A percentile compares a stretch with the other conserved stretches of the same genome.
Evolutionary conservation across 2,888 invertebrate species (phyloP).

Genomic region (Eilema depressum): DNA sequence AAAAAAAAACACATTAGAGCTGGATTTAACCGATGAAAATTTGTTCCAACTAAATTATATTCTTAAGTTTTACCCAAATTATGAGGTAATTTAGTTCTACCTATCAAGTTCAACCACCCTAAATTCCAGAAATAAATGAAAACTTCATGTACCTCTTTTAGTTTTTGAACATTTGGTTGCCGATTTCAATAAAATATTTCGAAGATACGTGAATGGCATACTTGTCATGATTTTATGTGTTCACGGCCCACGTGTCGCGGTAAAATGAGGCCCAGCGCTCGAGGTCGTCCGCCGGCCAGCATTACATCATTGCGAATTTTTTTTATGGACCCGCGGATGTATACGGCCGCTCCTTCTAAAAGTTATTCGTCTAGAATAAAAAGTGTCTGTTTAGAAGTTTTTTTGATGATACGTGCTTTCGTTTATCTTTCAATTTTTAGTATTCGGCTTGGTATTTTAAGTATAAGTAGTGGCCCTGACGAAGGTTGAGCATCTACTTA

Average conservation of each 20-base stretch:
- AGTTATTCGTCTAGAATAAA: slow-evolving; percentile 31
- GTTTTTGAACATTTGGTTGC: slow-evolving; percentile 11
- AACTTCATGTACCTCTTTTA: neutral
- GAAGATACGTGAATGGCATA: slow-evolving; percentile 35
- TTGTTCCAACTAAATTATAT: too few relatives aligned
- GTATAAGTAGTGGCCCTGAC: neutral
- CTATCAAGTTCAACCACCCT: neutral
- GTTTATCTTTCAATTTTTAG: neutral
- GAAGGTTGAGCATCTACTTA: too few relatives aligned
- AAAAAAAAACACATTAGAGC: too few relatives aligned
- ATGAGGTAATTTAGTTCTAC: neutral
- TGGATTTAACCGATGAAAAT: too few relatives aligned
- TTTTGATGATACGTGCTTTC: neutral
- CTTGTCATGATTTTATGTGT: slow-evolving; percentile 32
- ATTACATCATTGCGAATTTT: slow-evolving; percentile 62
- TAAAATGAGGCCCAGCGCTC: slow-evolving; percentile 49
- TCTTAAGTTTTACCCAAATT: neutral
- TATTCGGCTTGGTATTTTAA: neutral
- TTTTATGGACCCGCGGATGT: slow-evolving; percentile 39
- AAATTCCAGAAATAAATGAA: neutral
- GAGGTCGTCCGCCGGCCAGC: slow-evolving; percentile 48
- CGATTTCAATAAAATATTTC: slow-evolving; percentile 20
- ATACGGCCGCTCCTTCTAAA: slow-evolving; percentile 17
- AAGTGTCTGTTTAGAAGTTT: slow-evolving; percentile 21
- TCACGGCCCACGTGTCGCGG: slow-evolving; percentile 49